Evolutionary conservation across 1,140 invertebrate genomes (phyloP), one percentile per base, ranked within the genome.

Genomic region (Acarapis woodi): DNA sequence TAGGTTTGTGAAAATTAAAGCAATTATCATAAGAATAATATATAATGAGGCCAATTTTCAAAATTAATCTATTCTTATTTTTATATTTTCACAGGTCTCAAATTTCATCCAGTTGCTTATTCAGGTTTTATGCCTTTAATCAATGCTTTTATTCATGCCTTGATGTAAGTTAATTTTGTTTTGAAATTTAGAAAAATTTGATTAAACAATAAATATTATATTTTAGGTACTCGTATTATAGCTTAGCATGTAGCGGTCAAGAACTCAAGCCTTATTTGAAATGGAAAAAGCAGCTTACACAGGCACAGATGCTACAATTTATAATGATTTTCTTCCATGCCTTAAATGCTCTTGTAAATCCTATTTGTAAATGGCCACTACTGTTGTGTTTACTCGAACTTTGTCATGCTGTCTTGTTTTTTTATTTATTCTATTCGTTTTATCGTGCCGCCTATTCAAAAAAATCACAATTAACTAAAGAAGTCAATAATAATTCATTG

Each of bases 251-350:
- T 6, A 44, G 63, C 45, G 62, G 62, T 32, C 60, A 60, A 10
- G 39, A 47, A 4, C 50, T 59, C 42, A 52, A 55, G 42, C 55
- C 55, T 32, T 63, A 55, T 46, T 47, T 63, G 15, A 63, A 60
- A 59, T 64, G 62, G 62, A 63, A 64, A 49, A 58, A 54, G 43
- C 59, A 63, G 46, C 58, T 63, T 37, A 63, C 62, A 6, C 54
- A 50, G 37, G 53, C 62, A 39, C 62, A 64, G 47, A 51, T 63
- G 52, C 57, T 54, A 37, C 39, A 41, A 24, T 41, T 41, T 20
- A 16, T 40, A 3, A 32, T 41, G 12, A 16, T 6, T 12, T 41
- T 41, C 6, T 5, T 41, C 5, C 31, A 41, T 18, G 25, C 22
- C 8, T 4, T 15, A 12, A 40, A 41, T 12, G 31, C 21, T 18